Evolutionary conservation across 1,140 invertebrate genomes (phyloP), one percentile per base, ranked within the genome.

Genomic region (Lerema accius): DNA sequence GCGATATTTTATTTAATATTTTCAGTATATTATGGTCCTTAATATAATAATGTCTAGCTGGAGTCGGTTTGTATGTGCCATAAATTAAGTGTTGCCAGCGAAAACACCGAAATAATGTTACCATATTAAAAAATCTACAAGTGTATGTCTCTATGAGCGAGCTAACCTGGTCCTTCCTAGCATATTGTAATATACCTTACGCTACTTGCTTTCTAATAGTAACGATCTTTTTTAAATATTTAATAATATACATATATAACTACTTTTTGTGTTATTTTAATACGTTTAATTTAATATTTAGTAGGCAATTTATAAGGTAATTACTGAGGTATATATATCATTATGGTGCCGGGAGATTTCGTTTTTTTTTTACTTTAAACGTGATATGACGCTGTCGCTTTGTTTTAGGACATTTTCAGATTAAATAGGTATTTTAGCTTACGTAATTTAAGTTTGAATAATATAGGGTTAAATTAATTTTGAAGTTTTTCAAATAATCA

Each of bases 21-120:
- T 40, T 69, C 64, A 69, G 78, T 81, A 74, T 71, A 73, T 46
- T 73, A 78, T 82, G 84, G 78, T 85, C 82, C 84, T 87, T 84
- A 86, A 84, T 86, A 85, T 86, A 86, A 86, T 71, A 84, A 80
- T 78, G 79, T 70, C 63, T 62, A 62, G 74, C 61, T 73, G 72
- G 75, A 66, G 70, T 64, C 65, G 71, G 59, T 71, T 77, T 70
- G 65, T 71, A 80, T 82, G 86, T 89, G 86, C 86, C 86, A 89
- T 89, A 89, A 59, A 71, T 70, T 67, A 76, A 75, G 78, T 82
- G 80, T 82, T 86, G 81, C 80, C 78, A 80, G 76, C 84, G 79
- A 73, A 84, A 84, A 86, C 84, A 89, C 84, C 81, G 84, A 83
- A 76, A 62, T 74, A 80, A 83, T 84, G 83, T 89, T 86, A 89